Evolutionary conservation across 1,140 invertebrate species (phyloP).

Genomic region (Spodoptera frugiperda): DNA sequence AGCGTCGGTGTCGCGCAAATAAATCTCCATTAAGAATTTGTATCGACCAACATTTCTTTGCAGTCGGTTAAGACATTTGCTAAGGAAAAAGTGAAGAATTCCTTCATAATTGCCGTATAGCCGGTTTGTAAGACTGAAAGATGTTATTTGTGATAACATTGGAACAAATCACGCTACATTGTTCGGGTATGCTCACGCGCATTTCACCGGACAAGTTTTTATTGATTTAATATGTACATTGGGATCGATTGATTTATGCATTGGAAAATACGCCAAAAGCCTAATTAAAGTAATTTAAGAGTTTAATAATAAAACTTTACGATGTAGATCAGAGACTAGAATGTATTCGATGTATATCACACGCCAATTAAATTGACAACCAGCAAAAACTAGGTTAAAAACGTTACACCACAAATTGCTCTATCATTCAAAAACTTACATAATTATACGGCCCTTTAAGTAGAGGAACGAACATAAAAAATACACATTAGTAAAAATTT

Average conservation of each 20-base stretch:
- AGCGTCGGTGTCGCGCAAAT: neutral
- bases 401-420: too few species aligned
- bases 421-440: too few species aligned
- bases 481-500: slow-evolving; percentile 12
- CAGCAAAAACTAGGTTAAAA: too few species aligned
- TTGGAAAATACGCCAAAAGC: too few species aligned
- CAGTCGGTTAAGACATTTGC: slow-evolving; percentile 1
- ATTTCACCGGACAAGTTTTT: slow-evolving; percentile 34
- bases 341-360: too few species aligned
- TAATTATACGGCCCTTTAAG: neutral
- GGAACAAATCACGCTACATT: slow-evolving; percentile 41
- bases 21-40: slow-evolving; percentile 42
- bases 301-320: too few species aligned
- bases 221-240: slow-evolving; percentile 1
- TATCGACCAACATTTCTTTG: neutral
- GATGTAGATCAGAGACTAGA: too few species aligned
- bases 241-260: neutral
- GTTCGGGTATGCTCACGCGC: slow-evolving; percentile 11
- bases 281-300: too few species aligned
- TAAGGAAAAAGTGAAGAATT: slow-evolving; percentile 32
- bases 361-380: too few species aligned
- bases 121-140: slow-evolving; percentile 5
- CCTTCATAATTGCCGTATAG: slow-evolving; percentile 16
- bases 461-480: neutral
- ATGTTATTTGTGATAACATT: slow-evolving; percentile 29